Base-by-base conservation (phyloP, 1,140 invertebrate genomes). In the Oryctes rhinoceros region DNA sequence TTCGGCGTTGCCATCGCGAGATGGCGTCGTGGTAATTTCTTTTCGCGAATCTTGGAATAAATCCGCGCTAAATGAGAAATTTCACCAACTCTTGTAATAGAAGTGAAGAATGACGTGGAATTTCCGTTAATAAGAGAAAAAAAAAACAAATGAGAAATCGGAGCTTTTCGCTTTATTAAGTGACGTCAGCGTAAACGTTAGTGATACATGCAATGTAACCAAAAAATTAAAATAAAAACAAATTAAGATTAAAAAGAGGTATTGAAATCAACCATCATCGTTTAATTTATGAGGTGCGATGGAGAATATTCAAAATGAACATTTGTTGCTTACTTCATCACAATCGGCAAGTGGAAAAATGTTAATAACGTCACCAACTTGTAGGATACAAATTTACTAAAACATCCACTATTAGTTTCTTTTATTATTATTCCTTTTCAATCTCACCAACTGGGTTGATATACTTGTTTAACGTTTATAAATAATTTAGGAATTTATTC, bases 161-260 rank as follows among this genome's bases (percentile, higher is more conserved):
- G 65, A 71, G 65, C 65, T 71, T 71, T 30, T 24, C n/a, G 65
- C 65, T 71, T 71, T 71, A 71, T 71, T 37, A 71, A 71, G 24
- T 71, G 65, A 71, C 65, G 65, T 71, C 65, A 71, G 65, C 65
- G 65, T 71, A 71, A 71, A 71, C 13, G 65, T 30, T 71, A 71
- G 65, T 71, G 65, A 71, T 71, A 71, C 20, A 24, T 71, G 65
- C 65, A 71, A 71, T 37, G 35, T 71, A 71, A 71, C 35, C 65
- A 30, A 71, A 24, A 71, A 13, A 71, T 30, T 30, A 30, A 30
- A 30, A 1, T 30, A 30, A 35, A 18, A 59, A 44, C 39, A 59
- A 59, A 59, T 59, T 71, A 71, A 71, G 15, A 13, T 71, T 24
- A 71, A 35, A 35, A 71, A 71, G 11, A 71, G 35, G 35, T 71